Base-by-base conservation (phyloP, 2,113 vertebrate genomes). In the Crotalus viridis region DNA sequence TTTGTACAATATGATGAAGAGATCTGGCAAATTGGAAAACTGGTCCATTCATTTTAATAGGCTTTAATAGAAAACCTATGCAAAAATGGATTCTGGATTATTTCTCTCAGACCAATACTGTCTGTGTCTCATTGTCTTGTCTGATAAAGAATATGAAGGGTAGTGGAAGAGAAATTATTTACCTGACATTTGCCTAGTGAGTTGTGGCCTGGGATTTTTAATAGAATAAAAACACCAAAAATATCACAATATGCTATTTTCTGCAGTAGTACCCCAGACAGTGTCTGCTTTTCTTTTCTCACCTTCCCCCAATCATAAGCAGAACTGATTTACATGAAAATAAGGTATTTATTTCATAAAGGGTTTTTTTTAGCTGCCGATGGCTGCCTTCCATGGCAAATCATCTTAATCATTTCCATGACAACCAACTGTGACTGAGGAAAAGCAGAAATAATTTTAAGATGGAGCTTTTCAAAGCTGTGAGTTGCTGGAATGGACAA, bases 341-440 rank as follows among this genome's bases (percentile, higher is more conserved):
- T 55, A 46, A 85, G 89, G 46, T 93, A 91, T 93, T 91, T 86
- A 89, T 89, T 91, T 91, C 46, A 15, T 3, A 88, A 88, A 56
- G 85, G 52, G 0, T 1, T 64, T 91, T 91, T 52, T 88, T 90
- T 26, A 28, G 91, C 85, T 74, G 13, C 56, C 13, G 85, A 90
- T 26, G 85, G 88, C 91, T 90, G 89, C n/a, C 48, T 81, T 57
- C 85, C 61, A 33, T 52, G 54, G 56, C 74, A 90, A 90, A 85
- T 81, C 55, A 28, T 81, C 87, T 61, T 93, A 91, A 91, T 89
- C 87, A 91, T 93, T 89, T 89, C 90, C 93, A 93, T 93, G 90
- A 55, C 56, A 93, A 93, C 90, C 43, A 17, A 12, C 55, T 59
- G 91, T 52, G 93, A 56, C 85, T 74, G 85, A 88, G 55, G 91